A percentile compares a stretch with the other conserved stretches of the same genome.
Evolutionary conservation across 2,797 vertebrate species (phyloP).

Genomic region (Danio aesculapii): DNA sequence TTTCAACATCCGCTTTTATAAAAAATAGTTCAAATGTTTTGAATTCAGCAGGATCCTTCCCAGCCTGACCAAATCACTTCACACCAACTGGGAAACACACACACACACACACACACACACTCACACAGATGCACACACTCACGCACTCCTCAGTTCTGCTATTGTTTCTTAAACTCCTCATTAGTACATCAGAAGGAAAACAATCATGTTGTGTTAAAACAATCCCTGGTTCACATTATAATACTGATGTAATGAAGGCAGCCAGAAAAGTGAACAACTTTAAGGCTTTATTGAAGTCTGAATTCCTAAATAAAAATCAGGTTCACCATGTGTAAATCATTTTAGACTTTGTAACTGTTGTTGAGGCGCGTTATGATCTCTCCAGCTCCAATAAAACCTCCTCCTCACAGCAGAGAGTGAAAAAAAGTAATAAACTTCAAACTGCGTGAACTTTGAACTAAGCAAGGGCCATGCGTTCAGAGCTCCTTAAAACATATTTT

Average conservation of each 20-base stretch:
- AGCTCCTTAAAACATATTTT: not conserved
- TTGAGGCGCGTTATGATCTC: slow-evolving; percentile 46
- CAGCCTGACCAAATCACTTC: slow-evolving; percentile 65
- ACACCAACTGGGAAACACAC: slow-evolving; percentile 62
- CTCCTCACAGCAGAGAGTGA: slow-evolving; percentile 15
- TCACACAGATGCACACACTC: slow-evolving; percentile 42
- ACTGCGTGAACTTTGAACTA: slow-evolving; percentile 37
- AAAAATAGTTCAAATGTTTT: slow-evolving; percentile 66
- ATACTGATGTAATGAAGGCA: not conserved
- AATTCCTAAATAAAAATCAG: slow-evolving; percentile 20
- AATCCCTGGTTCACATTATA: slow-evolving; percentile 1
- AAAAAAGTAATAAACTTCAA: slow-evolving; percentile 30
- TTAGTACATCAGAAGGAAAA: slow-evolving; percentile 45
- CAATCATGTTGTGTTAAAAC: slow-evolving; percentile 4
- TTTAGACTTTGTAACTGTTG: slow-evolving; percentile 29
- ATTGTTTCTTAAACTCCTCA: slow-evolving; percentile 33
- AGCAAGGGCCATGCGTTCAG: not conserved
- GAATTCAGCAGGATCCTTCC: slow-evolving; percentile 61
- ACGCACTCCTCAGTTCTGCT: slow-evolving; percentile 42
- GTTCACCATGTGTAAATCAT: slow-evolving; percentile 8
- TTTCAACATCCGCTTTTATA: slow-evolving; percentile 66
- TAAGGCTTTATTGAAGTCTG: not conserved
- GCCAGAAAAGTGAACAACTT: not conserved
- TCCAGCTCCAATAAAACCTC: slow-evolving; percentile 37
- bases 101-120: slow-evolving; percentile 30